Percentiles rank a stretch among this genome's conserved stretches.
Evolutionary conservation across 1,140 invertebrate species (phyloP).

Genomic region (Scylla paramamosain): DNA sequence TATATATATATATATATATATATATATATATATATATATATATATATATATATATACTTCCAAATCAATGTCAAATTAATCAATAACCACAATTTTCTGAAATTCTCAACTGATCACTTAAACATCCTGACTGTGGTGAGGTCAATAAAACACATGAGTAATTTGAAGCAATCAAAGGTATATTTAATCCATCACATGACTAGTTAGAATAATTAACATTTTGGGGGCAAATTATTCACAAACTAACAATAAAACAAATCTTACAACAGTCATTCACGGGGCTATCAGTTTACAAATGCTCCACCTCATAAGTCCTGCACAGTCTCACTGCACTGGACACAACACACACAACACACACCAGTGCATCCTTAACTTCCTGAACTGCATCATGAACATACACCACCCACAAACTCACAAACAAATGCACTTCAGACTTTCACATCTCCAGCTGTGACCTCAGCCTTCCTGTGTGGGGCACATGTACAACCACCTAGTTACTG

Average conservation of each 20-base stretch:
- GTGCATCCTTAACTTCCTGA: too few species aligned
- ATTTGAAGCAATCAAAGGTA: constrained; percentile 42
- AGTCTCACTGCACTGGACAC: neutral
- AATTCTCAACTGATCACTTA: too few species aligned
- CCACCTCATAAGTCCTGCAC: neutral
- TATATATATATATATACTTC: too few species aligned
- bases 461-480: neutral
- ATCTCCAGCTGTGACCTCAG: neutral
- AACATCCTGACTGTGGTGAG: neutral
- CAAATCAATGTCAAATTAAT: too few species aligned
- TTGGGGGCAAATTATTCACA: constrained; percentile 19
- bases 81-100: too few species aligned
- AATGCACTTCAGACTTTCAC: neutral
- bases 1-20: too few species aligned
- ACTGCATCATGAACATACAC: neutral
- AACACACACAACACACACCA: neutral
- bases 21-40: too few species aligned
- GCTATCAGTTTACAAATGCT: neutral
- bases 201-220: constrained; percentile 28
- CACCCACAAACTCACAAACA: neutral
- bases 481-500: neutral
- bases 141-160: neutral
- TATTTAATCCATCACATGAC: constrained; percentile 51
- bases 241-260: constrained; percentile 12
- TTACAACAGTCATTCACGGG: constrained; percentile 25